A percentile compares a stretch with the other conserved stretches of the same genome.
These are phyloP conservation scores for Balaenoptera acutorostrata DNA, from an alignment of 2,113 vertebrate genomes.

Conservation along the genomic window DNA sequence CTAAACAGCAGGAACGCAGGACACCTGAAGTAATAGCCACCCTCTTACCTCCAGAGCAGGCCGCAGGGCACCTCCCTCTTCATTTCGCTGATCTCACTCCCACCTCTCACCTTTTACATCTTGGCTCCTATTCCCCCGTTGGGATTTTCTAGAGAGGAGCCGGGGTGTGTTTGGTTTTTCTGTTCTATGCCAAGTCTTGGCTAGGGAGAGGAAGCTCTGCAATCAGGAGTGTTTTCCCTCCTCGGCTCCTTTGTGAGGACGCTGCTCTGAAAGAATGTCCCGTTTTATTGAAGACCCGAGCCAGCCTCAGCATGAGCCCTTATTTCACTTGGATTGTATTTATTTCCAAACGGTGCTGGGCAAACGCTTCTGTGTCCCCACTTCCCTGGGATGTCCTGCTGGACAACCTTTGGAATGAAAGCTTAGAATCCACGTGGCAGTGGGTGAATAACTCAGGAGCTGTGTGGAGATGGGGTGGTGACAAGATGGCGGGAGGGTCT, in stretches of 20 bases:
- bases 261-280: conserved; percentile 57
- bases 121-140: conserved; percentile 41
- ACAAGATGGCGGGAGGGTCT: background rate
- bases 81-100: background rate
- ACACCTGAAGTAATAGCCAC: conserved; percentile 23
- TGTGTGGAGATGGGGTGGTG: background rate
- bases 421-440: background rate
- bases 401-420: background rate
- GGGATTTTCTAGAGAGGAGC: conserved; percentile 10
- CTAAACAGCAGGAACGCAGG: conserved; percentile 13
- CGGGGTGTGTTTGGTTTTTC: conserved; percentile 59
- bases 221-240: conserved; percentile 59
- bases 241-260: conserved; percentile 41
- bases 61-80: background rate
- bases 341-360: background rate
- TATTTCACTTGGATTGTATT: background rate
- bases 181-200: conserved; percentile 54
- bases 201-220: conserved; percentile 66
- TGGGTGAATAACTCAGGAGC: background rate
- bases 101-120: background rate
- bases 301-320: conserved; percentile 46
- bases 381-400: background rate
- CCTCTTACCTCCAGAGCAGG: background rate
- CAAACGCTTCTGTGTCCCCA: background rate
- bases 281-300: conserved; percentile 29